Evolutionary conservation across 1,140 invertebrate genomes (phyloP).

Genomic region (Agrypnia vestita): DNA sequence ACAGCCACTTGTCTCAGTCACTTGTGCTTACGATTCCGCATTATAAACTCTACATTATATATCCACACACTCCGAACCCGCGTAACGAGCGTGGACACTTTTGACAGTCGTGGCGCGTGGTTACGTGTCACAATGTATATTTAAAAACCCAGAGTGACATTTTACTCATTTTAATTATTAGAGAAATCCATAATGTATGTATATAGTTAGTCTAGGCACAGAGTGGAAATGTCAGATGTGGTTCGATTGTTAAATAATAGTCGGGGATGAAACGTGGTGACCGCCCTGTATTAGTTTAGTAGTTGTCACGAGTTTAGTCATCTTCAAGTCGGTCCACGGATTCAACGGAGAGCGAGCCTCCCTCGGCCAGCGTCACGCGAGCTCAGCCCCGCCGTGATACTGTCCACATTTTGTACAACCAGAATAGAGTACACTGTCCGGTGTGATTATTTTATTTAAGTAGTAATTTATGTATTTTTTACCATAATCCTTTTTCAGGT

Average conservation of each 20-base stretch:
- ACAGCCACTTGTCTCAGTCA: slow-evolving; percentile 14
- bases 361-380: too few species aligned
- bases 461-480: slow-evolving; percentile 51
- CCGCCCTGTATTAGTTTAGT: slow-evolving; percentile 18
- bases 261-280: background rate
- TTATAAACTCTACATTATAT: too few species aligned
- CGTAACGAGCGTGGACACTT: too few species aligned
- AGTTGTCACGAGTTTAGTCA: slow-evolving; percentile 15
- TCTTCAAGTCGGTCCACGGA: too few species aligned
- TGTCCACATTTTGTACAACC: too few species aligned
- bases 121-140: too few species aligned
- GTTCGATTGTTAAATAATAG: background rate
- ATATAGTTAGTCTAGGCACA: slow-evolving; percentile 1
- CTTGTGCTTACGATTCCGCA: background rate
- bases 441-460: slow-evolving; percentile 38
- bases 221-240: background rate
- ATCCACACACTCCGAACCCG: background rate
- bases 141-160: too few species aligned
- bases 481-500: slow-evolving; percentile 46
- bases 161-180: too few species aligned
- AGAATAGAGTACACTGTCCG: slow-evolving; percentile 19
- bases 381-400: too few species aligned
- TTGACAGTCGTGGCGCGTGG: too few species aligned
- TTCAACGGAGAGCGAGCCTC: too few species aligned
- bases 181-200: slow-evolving; percentile 13